A percentile compares a stretch with the other conserved stretches of the same genome.
These are phyloP conservation scores for Drosophila cognata DNA, from an alignment of 2,888 invertebrate genomes.

Conservation along the genomic window DNA sequence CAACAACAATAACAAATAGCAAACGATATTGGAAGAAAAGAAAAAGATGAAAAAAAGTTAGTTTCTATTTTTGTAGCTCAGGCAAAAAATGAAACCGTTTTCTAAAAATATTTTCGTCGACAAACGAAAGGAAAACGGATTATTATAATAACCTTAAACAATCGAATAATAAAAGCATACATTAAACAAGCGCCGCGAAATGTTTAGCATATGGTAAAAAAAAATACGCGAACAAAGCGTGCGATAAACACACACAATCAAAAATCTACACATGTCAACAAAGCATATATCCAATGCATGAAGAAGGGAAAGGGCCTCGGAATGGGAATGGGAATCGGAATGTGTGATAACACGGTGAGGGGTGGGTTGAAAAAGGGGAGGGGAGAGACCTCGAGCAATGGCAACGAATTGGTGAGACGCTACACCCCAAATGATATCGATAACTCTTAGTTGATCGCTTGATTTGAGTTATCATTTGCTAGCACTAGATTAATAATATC, in stretches of 20 bases:
- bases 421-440: slow-evolving; percentile 1
- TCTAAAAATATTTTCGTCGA: slow-evolving; percentile 70
- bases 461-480: background rate
- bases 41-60: slow-evolving; percentile 24
- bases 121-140: slow-evolving; percentile 66
- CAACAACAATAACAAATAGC: slow-evolving; percentile 38
- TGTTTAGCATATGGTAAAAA: slow-evolving; percentile 66
- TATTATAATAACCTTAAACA: slow-evolving; percentile 50
- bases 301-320: slow-evolving; percentile 34
- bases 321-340: slow-evolving; percentile 16
- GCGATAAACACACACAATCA: slow-evolving; percentile 53
- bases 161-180: slow-evolving; percentile 54
- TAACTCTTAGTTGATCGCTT: background rate
- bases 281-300: slow-evolving; percentile 55
- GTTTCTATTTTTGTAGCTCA: slow-evolving; percentile 55
- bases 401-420: slow-evolving; percentile 21
- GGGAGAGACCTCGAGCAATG: background rate
- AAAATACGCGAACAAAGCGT: slow-evolving; percentile 56
- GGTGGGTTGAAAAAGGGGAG: background rate
- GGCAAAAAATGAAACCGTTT: slow-evolving; percentile 70
- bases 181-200: slow-evolving; percentile 56
- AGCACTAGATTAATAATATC: background rate
- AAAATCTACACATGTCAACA: slow-evolving; percentile 51
- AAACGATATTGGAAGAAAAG: slow-evolving; percentile 9
- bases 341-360: background rate